phyloP scores from a whole-genome alignment of 2,888 invertebrate species.

The Oscheius sp. region DNA sequence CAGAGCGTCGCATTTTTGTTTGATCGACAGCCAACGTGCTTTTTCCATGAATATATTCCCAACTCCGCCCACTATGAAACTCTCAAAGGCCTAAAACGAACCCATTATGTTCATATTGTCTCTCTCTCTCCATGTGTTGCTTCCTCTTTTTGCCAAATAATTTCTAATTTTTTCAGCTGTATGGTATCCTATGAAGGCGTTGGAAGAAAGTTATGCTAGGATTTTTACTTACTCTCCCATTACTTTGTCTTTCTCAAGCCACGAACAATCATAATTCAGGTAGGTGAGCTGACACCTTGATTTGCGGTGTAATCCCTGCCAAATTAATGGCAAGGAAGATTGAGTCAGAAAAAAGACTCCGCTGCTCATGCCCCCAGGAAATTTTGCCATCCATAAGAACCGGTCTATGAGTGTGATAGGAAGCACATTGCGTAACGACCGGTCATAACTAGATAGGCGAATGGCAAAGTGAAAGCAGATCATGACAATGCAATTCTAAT shows the following conservation, averaged over 20 bases:
- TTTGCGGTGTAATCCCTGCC: neutral
- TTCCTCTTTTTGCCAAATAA: neutral
- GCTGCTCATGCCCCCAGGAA: no score
- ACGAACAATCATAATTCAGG: neutral
- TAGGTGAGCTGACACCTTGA: no score
- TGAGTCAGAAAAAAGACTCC: neutral
- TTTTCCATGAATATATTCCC: constrained; percentile 22
- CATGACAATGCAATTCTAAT: constrained; percentile 7
- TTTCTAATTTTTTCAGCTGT: no score
- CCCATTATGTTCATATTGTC: no score
- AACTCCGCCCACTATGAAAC: constrained; percentile 14
- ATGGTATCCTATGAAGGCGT: constrained; percentile 25
- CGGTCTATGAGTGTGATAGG: constrained; percentile 25
- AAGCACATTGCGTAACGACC: constrained; percentile 29
- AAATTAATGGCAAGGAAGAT: neutral
- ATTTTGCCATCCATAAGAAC: constrained; percentile 14
- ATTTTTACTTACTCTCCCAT: constrained; percentile 14
- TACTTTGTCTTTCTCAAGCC: constrained; percentile 13
- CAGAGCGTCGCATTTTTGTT: no score
- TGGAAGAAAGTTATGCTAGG: constrained; percentile 11
- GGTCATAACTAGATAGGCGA: constrained; percentile 25
- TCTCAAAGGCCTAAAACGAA: neutral
- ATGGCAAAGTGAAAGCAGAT: constrained; percentile 5
- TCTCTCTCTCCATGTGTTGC: no score
- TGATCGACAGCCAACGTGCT: constrained; percentile 22